Base-by-base conservation (phyloP, 2,888 invertebrate genomes). In the Agrochola litura region DNA sequence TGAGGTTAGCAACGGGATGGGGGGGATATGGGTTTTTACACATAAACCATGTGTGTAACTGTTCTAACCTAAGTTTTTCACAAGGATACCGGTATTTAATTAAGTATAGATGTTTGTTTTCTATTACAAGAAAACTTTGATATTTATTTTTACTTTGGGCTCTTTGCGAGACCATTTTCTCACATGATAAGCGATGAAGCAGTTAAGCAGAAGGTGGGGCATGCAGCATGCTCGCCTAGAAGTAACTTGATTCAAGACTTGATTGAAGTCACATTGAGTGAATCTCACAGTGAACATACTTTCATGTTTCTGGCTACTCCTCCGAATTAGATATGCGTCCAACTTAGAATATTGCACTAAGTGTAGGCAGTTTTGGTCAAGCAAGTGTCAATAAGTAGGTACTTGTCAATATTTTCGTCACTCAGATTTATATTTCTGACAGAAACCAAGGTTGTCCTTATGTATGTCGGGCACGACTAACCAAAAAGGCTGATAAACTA, bases 1-100 rank as follows among this genome's bases (percentile, higher is more conserved):
- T 41, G 81, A 92, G 92, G 90, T 90, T 81, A 80, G 90, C 93
- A 94, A 94, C 94, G 93, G 94, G 95, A 94, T 91, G 77, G 83
- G 91, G 93, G 94, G 95, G 94, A 73, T 68, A 4, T 46, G 54
- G 25, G 25, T 25, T 14, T 14, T 12, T 61, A 25, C 5, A 4
- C 46, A 54, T 10, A n/a, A n/a, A 68, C 60, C 14, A 43, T 61
- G 30, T 16, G 3, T 54, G 12, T 64, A 19, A 16, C 25, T 49
- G 22, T 22, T 56, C 22, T 77, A 76, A 56, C 43, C 37, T 56
- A 22, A 41, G 25, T 41, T 54, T 46, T 73, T 70, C 6, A 54
- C 16, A 6, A 58, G 16, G n/a, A n/a, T 37, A 16, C 30, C 9
- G 9, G 5, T 49, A 66, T 30, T 30, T 30, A 30, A 1, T 30